phyloP scores from a whole-genome alignment of 2,888 invertebrate species.

The Trypoxylon attenuatum region DNA sequence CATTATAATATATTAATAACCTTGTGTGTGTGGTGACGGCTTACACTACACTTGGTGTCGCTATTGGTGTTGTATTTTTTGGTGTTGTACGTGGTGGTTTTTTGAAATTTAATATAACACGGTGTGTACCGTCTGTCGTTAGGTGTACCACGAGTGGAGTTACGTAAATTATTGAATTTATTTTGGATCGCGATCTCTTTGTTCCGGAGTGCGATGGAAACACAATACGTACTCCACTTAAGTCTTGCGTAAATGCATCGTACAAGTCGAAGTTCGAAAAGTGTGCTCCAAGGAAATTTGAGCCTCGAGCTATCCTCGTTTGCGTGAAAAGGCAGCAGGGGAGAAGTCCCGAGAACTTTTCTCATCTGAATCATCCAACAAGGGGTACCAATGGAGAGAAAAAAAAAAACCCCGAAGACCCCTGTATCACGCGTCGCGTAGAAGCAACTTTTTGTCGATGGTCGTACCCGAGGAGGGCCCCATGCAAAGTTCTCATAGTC shows the following conservation, averaged over 20 bases:
- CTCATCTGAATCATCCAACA: constrained; percentile 17
- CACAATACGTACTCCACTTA: no score
- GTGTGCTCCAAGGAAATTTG: not conserved
- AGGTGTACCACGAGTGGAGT: not conserved
- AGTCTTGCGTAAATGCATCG: no score
- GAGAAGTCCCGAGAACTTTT: constrained; percentile 27
- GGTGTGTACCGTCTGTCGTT: constrained; percentile 55
- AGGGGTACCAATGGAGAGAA: not conserved
- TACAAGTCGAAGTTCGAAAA: not conserved
- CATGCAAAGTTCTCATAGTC: constrained; percentile 17
- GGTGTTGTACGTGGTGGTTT: constrained; percentile 71
- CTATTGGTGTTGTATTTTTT: constrained; percentile 73
- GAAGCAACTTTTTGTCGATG: constrained; percentile 19
- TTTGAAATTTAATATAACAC: constrained; percentile 63
- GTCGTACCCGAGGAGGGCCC: not conserved
- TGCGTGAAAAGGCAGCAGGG: constrained; percentile 11
- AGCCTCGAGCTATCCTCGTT: not conserved
- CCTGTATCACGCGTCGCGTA: constrained; percentile 1
- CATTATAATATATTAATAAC: constrained; percentile 65
- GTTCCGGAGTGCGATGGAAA: no score
- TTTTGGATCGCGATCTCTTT: not conserved
- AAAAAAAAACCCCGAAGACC: not conserved
- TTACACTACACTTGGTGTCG: constrained; percentile 74
- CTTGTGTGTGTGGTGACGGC: constrained; percentile 72
- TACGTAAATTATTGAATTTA: not conserved